Percentiles rank a stretch among this genome's conserved stretches.
Conservation (phyloP, 2,888 invertebrate species). For the Archips crataeganus region DNA sequence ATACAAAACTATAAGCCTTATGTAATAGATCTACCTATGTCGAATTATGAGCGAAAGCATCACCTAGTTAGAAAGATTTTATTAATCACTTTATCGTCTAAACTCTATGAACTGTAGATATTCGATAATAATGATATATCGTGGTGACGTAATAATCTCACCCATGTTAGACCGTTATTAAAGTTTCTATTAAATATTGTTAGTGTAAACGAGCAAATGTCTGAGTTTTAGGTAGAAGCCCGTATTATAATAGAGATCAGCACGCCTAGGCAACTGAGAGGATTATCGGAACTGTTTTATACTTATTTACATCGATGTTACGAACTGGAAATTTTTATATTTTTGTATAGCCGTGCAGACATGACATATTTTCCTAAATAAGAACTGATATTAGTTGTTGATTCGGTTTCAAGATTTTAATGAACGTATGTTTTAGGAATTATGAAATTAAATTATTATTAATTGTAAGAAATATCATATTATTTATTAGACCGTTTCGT, state of each 20-base stretch:
- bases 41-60: constrained; percentile 60
- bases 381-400: constrained; percentile 72
- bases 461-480: constrained; percentile 68
- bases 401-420: constrained; percentile 75
- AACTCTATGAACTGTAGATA: constrained; percentile 63
- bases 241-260: constrained; percentile 24
- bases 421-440: constrained; percentile 77
- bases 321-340: constrained; percentile 70
- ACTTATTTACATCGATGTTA: constrained; percentile 65
- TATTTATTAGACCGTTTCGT: constrained; percentile 74
- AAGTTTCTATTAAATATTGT: constrained; percentile 55
- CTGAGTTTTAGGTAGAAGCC: constrained; percentile 40
- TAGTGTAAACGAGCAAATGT: constrained; percentile 48
- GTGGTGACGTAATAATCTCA: constrained; percentile 58
- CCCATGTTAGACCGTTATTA: constrained; percentile 59
- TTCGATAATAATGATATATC: constrained; percentile 54
- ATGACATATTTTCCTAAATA: constrained; percentile 68
- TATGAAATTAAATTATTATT: constrained; percentile 80
- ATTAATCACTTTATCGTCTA: constrained; percentile 59
- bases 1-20: constrained; percentile 72
- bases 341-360: constrained; percentile 68
- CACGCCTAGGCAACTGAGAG: constrained; percentile 39
- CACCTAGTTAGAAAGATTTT: constrained; percentile 66
- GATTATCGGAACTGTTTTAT: constrained; percentile 51
- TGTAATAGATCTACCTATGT: constrained; percentile 64